Evolutionary conservation across 2,797 vertebrate species (phyloP).

Genomic region (Arremon brunneinucha): DNA sequence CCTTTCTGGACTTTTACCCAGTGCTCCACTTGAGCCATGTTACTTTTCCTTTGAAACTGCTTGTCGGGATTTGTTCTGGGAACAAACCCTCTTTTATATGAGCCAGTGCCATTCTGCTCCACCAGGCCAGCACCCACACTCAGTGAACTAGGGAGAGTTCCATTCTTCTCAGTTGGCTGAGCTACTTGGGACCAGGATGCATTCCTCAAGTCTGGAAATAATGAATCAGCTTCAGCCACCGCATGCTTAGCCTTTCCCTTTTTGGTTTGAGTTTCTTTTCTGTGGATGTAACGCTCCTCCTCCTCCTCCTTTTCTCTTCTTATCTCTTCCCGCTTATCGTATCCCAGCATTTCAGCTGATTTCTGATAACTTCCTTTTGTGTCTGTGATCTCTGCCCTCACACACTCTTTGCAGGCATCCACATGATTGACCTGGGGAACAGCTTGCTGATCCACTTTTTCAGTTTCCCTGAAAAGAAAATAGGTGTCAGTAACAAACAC

Average conservation of each 20-base stretch:
- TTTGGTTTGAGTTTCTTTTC: constrained; percentile 78
- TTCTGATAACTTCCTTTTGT: constrained; percentile 72
- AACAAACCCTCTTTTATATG: constrained; percentile 81
- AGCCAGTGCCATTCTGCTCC: constrained; percentile 86
- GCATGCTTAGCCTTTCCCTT: constrained; percentile 73
- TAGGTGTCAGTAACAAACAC: neutral
- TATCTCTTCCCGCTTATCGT: constrained; percentile 70
- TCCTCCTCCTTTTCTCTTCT: constrained; percentile 78
- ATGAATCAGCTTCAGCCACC: constrained; percentile 74
- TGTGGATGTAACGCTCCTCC: constrained; percentile 72
- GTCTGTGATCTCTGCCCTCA: constrained; percentile 73
- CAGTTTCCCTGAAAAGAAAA: constrained; percentile 78
- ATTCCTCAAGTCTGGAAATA: constrained; percentile 76
- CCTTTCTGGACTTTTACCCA: constrained; percentile 95
- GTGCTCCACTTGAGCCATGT: constrained; percentile 90
- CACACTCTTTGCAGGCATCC: constrained; percentile 75
- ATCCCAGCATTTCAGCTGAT: constrained; percentile 69
- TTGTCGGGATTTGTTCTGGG: constrained; percentile 81
- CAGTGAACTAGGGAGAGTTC: constrained; percentile 70
- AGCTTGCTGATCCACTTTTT: constrained; percentile 80
- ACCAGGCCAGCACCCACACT: constrained; percentile 71
- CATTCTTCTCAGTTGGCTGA: constrained; percentile 80
- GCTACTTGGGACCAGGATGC: constrained; percentile 60
- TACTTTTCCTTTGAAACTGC: constrained; percentile 88
- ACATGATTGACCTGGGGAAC: constrained; percentile 86